These are phyloP conservation scores for Lagodon rhomboides DNA, from an alignment of 2,797 vertebrate species.

Conservation along the genomic window DNA sequence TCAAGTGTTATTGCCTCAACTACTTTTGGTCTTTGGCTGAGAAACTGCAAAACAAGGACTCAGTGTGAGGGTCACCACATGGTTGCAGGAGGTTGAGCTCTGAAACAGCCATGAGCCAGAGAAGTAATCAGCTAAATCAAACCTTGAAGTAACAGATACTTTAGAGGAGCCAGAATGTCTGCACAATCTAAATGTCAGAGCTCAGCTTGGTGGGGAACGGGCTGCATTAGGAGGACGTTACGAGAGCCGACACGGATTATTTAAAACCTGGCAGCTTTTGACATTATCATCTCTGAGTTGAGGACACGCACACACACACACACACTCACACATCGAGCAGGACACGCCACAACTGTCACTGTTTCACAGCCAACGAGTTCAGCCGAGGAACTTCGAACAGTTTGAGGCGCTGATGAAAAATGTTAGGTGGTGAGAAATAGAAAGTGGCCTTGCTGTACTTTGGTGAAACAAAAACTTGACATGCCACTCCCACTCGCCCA, in stretches of 20 bases:
- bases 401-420: conserved; percentile 21
- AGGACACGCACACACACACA: conserved; percentile 3
- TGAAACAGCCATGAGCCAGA: background rate
- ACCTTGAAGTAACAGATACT: background rate
- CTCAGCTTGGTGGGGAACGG: background rate
- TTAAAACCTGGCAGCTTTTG: conserved; percentile 28
- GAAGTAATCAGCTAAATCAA: conserved; percentile 13
- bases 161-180: background rate
- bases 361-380: conserved; percentile 5
- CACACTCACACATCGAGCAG: background rate
- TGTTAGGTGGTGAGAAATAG: background rate
- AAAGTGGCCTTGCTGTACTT: conserved; percentile 21
- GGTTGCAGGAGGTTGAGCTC: conserved; percentile 12
- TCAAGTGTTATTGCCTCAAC: background rate
- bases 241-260: conserved; percentile 12
- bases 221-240: conserved; percentile 3
- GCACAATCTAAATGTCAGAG: background rate
- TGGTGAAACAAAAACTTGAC: conserved; percentile 20
- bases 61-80: background rate
- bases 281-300: conserved; percentile 23
- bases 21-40: background rate
- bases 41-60: background rate
- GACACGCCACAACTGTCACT: conserved; percentile 14
- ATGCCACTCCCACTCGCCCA: background rate
- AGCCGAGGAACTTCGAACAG: conserved; percentile 15